phyloP scores from a whole-genome alignment of 2,113 vertebrate genomes.

The Lycaon pictus region DNA sequence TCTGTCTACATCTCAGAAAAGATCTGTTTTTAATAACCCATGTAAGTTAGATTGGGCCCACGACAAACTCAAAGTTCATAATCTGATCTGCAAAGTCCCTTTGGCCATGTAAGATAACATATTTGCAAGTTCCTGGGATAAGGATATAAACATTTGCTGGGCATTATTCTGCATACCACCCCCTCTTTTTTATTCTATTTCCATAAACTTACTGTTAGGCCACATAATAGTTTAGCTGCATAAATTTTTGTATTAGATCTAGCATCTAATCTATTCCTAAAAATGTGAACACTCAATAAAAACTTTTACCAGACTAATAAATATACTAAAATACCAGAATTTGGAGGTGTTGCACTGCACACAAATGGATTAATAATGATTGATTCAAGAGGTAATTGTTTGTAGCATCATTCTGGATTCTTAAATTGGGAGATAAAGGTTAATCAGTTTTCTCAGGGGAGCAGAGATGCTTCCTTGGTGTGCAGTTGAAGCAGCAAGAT shows the following conservation, averaged over 20 bases:
- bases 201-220: not conserved
- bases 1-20: not conserved
- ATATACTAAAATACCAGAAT: conserved; percentile 25
- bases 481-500: conserved; percentile 33
- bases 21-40: not conserved
- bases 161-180: not conserved
- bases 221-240: not conserved
- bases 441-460: conserved; percentile 67
- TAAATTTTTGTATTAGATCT: not conserved
- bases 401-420: conserved; percentile 59
- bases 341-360: not conserved
- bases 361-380: conserved; percentile 62
- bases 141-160: not conserved
- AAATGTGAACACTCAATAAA: not conserved
- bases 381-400: conserved; percentile 68
- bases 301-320: not conserved
- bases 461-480: not conserved
- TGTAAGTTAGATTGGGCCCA: not conserved
- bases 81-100: not conserved
- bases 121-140: not conserved
- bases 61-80: not conserved
- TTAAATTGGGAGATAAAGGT: conserved; percentile 67
- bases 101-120: not conserved
- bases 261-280: not conserved
- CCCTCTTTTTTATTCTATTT: not conserved